Evolutionary conservation across 2,113 vertebrate genomes (phyloP).

Genomic region (Brienomyrus brachyistius): DNA sequence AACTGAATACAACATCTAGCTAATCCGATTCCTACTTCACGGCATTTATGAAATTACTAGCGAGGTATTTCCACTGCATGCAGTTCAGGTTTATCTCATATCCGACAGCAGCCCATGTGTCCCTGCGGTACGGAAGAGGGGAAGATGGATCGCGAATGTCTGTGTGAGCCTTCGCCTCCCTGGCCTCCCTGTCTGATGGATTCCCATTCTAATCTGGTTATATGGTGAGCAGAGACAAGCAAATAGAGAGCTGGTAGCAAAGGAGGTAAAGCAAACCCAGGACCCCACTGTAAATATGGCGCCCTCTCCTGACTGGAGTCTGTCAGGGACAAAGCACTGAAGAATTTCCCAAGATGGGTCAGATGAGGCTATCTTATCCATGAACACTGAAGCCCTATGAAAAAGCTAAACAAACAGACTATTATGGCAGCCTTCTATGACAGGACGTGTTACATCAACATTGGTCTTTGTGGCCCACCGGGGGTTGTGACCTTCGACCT

Average conservation of each 20-base stretch:
- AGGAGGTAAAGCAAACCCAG: background rate
- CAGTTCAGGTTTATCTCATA: background rate
- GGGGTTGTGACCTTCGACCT: slow-evolving; percentile 5
- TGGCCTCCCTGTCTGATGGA: background rate
- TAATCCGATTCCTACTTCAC: slow-evolving; percentile 9
- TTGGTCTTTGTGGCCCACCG: background rate
- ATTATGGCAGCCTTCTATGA: background rate
- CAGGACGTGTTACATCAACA: background rate
- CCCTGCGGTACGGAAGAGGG: background rate
- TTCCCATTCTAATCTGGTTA: slow-evolving; percentile 2
- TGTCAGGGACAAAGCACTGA: background rate
- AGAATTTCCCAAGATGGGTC: background rate
- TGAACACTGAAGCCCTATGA: background rate
- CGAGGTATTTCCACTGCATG: background rate
- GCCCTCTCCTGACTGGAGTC: background rate
- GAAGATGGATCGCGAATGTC: background rate
- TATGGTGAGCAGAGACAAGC: background rate
- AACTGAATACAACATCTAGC: background rate
- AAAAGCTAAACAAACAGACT: background rate
- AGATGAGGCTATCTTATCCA: background rate
- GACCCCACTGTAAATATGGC: background rate
- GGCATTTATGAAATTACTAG: slow-evolving; percentile 1
- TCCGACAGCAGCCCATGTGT: background rate
- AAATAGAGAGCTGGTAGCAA: background rate
- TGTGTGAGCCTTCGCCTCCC: background rate